phyloP scores from a whole-genome alignment of 2,113 vertebrate genomes.

The Zingel zingel region DNA sequence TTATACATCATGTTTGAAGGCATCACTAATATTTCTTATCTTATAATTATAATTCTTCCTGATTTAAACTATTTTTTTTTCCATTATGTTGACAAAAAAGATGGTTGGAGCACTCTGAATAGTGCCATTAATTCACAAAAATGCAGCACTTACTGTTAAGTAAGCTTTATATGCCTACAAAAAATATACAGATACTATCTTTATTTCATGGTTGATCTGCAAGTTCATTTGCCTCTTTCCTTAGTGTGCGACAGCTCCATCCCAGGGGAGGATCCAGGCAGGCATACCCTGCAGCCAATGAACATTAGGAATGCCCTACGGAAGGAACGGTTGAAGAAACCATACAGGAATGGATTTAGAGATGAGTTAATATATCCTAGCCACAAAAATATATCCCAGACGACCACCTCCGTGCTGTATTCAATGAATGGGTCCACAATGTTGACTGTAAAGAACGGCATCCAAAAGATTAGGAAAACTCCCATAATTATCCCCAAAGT shows the following conservation, averaged over 20 bases:
- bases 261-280: constrained; percentile 73
- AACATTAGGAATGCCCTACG: constrained; percentile 85
- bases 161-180: not conserved
- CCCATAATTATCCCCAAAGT: constrained; percentile 89
- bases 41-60: not conserved
- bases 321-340: constrained; percentile 85
- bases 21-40: not conserved
- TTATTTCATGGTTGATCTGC: constrained; percentile 56
- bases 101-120: not conserved
- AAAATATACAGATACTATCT: constrained; percentile 2
- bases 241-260: constrained; percentile 83
- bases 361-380: constrained; percentile 87
- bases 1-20: not conserved
- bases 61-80: not conserved
- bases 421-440: constrained; percentile 85
- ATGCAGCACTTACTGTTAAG: not conserved
- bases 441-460: constrained; percentile 87
- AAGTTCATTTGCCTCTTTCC: constrained; percentile 70
- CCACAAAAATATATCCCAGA: constrained; percentile 87
- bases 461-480: constrained; percentile 86
- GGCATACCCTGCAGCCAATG: constrained; percentile 83
- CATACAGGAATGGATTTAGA: constrained; percentile 87
- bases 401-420: constrained; percentile 77
- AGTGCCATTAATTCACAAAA: constrained; percentile 7
- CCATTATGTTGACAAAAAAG: not conserved